Percentiles rank a stretch among this genome's conserved stretches.
phyloP scores from a whole-genome alignment of 1,140 invertebrate genomes.

The Atta colombica region DNA sequence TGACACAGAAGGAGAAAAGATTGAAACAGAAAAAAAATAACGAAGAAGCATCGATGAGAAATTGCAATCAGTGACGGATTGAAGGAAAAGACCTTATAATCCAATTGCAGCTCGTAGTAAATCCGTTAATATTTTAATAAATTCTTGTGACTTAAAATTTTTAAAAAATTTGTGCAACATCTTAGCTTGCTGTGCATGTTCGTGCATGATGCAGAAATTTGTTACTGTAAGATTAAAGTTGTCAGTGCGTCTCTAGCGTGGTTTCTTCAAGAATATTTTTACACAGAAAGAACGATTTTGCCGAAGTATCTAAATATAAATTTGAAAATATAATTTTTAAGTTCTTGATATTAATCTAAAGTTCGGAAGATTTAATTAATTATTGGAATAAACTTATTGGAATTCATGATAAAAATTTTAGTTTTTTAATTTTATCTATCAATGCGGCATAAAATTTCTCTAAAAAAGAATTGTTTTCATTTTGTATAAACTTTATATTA shows the following conservation, averaged over 20 bases:
- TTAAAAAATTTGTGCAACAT: too few relatives aligned
- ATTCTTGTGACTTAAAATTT: background rate
- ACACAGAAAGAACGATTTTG: too few relatives aligned
- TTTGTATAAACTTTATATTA: background rate
- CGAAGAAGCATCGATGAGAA: constrained; percentile 1
- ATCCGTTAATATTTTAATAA: constrained; percentile 7
- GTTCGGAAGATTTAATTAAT: background rate
- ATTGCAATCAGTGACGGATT: constrained; percentile 9
- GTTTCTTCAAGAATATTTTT: background rate
- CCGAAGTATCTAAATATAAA: too few relatives aligned
- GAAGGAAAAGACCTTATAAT: background rate
- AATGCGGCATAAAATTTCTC: background rate
- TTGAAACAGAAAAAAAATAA: background rate
- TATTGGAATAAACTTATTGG: background rate
- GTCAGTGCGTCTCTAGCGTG: background rate
- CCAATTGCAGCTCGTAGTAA: background rate
- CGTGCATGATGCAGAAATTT: background rate
- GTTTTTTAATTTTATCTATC: background rate
- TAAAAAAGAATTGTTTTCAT: background rate
- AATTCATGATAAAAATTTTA: background rate
- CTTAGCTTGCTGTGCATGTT: background rate
- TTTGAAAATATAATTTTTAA: too few relatives aligned
- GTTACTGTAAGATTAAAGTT: background rate
- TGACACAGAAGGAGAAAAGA: constrained; percentile 32
- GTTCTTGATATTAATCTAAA: background rate